Evolutionary conservation across 2,797 vertebrate species (phyloP).

Genomic region (Peromyscus aztecus): DNA sequence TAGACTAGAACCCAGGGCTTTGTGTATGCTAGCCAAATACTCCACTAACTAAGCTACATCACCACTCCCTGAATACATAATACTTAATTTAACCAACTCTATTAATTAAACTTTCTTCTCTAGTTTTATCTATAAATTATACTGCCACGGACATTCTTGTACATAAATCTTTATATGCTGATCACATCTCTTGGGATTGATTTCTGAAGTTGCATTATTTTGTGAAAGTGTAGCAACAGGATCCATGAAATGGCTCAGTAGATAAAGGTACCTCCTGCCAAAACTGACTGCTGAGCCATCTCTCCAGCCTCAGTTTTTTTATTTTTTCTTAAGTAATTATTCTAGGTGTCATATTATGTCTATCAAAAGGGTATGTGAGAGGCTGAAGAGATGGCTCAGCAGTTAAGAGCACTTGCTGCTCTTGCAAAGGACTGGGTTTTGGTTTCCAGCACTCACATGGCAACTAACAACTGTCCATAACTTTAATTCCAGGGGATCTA

Average conservation of each 20-base stretch:
- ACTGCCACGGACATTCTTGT: background rate
- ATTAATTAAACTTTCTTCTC: background rate
- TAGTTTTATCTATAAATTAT: constrained; percentile 61
- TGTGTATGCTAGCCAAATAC: background rate
- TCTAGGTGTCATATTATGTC: background rate
- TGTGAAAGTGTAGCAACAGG: constrained; percentile 16
- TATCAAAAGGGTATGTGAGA: background rate
- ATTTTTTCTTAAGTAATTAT: constrained; percentile 39
- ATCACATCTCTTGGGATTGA: constrained; percentile 4
- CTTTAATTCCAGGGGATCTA: background rate
- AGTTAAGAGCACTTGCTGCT: background rate
- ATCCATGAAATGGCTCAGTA: background rate
- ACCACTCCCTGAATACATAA: background rate
- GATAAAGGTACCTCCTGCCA: background rate
- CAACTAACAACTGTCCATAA: background rate
- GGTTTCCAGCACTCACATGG: background rate
- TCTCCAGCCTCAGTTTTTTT: background rate
- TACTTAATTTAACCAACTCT: constrained; percentile 41
- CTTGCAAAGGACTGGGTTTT: background rate
- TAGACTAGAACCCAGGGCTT: background rate
- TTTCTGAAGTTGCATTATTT: constrained; percentile 40
- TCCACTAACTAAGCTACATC: background rate
- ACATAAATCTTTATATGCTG: constrained; percentile 44
- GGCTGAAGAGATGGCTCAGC: background rate
- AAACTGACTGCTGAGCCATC: background rate